Base-by-base conservation (phyloP, 2,888 invertebrate species). In the Miltochrista miniata region DNA sequence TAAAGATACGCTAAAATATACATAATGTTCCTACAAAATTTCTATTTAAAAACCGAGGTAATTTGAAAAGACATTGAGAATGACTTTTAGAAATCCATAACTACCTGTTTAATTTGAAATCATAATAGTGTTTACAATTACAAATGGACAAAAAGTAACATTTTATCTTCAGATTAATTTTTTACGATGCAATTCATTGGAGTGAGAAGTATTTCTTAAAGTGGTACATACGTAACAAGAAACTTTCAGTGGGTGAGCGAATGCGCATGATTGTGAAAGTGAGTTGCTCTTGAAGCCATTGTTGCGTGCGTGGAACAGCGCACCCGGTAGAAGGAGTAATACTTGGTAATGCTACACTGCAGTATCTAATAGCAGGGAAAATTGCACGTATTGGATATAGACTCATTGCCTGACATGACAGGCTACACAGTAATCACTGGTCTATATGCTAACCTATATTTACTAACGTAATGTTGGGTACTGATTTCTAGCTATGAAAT, bases 251-350 rank as follows among this genome's bases (percentile, higher is more conserved):
- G 68, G 70, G 72, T 70, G 72, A 50, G 55, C 53, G 50, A 51
- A 13, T 37, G 61, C 54, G 64, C 79, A 80, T 74, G 76, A 74
- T 83, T 83, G 89, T 85, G 90, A 90, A 90, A 90, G 89, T 87
- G 77, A 85, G 81, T 77, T 79, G 81, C 79, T 72, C 74, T 72
- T 76, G n/a, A n/a, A n/a, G 71, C 62, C 76, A 81, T 78, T 80
- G 83, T 81, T 73, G 84, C 85, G 81, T 81, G 76, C 61, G 75
- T 66, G 62, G 52, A 14, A 42, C 50, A 41, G 43, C 43, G 18
- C 15, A 41, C 51, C 45, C 45, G 43, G 51, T 46, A 47, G 49
- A 46, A 43, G 45, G 40, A 64, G n/a, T n/a, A n/a, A n/a, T n/a
- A n/a, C n/a, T n/a, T n/a, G 43, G 51, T 64, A 62, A 64, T 67